These are phyloP conservation scores for Rhizoglyphus robini DNA, from an alignment of 1,140 invertebrate genomes.

Conservation along the genomic window DNA sequence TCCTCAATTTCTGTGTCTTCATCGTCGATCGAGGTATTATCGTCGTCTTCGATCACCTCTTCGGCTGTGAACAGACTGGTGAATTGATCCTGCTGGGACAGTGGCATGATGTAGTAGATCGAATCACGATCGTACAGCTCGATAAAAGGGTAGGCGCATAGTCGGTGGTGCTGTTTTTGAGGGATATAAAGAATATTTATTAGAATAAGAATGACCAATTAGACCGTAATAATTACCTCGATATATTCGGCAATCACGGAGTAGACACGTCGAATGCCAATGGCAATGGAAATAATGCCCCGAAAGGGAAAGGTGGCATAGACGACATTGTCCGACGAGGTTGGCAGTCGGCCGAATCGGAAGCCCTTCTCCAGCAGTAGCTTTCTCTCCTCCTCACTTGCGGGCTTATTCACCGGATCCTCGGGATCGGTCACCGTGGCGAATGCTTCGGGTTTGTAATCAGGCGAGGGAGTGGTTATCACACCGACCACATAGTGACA, in stretches of 20 bases:
- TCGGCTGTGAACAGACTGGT: not conserved
- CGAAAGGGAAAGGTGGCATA: constrained; percentile 36
- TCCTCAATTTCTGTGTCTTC: not conserved
- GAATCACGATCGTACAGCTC: constrained; percentile 35
- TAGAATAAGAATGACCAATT: not conserved
- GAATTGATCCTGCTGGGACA: constrained; percentile 33
- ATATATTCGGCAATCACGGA: constrained; percentile 34
- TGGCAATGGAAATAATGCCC: constrained; percentile 35
- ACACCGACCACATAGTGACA: constrained; percentile 19
- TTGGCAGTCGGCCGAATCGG: constrained; percentile 34
- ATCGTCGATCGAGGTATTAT: not conserved
- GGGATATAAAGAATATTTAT: not conserved
- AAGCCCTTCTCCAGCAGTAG: constrained; percentile 30
- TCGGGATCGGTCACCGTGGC: too few species aligned
- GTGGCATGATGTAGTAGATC: constrained; percentile 36
- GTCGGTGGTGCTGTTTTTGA: constrained; percentile 32
- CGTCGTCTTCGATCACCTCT: not conserved
- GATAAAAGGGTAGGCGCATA: constrained; percentile 38
- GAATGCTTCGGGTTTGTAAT: too few species aligned
- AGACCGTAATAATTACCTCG: constrained; percentile 27
- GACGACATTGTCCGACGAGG: constrained; percentile 33
- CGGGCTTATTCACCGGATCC: not conserved
- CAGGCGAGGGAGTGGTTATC: too few species aligned
- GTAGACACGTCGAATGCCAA: constrained; percentile 37
- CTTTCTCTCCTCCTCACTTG: not conserved